Evolutionary conservation across 35 echinoderm and acorn worm species (phyloP).

Genomic region (Holothuria glaberrima): DNA sequence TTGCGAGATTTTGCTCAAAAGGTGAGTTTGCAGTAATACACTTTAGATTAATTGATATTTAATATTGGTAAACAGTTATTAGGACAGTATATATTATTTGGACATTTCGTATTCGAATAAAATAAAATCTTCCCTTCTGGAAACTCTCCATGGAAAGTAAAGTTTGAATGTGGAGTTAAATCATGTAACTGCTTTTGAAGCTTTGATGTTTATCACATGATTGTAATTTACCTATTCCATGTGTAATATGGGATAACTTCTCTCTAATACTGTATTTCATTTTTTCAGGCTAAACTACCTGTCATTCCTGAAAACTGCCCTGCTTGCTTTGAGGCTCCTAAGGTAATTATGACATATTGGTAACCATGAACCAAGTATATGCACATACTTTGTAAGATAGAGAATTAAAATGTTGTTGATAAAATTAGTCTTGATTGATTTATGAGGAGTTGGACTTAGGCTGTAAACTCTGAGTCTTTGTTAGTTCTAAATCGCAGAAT

Average conservation of each 20-base stretch:
- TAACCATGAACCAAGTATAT: background rate
- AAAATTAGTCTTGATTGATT: background rate
- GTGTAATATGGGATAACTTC: too few relatives aligned
- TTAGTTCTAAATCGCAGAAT: too few relatives aligned
- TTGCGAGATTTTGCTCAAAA: slow-evolving; percentile 85
- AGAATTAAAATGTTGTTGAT: background rate
- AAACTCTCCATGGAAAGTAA: too few relatives aligned
- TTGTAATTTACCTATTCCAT: too few relatives aligned
- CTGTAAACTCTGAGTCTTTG: background rate
- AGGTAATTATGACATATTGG: slow-evolving; percentile 54
- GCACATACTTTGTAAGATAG: background rate
- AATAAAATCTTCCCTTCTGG: too few relatives aligned
- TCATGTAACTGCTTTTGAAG: too few relatives aligned
- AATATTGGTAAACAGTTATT: background rate
- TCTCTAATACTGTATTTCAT: background rate
- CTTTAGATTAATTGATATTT: background rate
- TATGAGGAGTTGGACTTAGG: background rate
- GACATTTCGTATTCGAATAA: too few relatives aligned
- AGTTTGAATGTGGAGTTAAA: too few relatives aligned
- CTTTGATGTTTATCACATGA: too few relatives aligned
- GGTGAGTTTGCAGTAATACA: slow-evolving; percentile 13
- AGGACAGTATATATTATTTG: too few relatives aligned
- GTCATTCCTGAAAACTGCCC: slow-evolving; percentile 98
- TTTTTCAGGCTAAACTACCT: slow-evolving; percentile 80
- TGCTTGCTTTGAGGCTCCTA: slow-evolving; percentile 98